Evolutionary conservation across 2,797 vertebrate genomes (phyloP).

Genomic region (Dromococcyx pavoninus): DNA sequence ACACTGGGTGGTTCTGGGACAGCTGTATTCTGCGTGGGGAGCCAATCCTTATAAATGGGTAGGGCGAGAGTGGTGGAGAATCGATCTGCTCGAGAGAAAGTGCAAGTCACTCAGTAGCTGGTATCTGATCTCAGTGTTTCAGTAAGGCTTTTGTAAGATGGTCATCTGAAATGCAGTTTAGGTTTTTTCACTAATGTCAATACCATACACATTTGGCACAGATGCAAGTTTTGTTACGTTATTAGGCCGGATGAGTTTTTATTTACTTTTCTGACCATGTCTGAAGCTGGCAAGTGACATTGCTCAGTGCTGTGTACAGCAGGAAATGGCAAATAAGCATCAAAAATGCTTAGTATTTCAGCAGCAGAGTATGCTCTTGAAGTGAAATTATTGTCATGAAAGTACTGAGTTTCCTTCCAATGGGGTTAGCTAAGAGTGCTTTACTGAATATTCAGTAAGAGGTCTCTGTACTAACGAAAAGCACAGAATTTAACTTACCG

Average conservation of each 20-base stretch:
- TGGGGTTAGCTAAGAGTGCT: no score
- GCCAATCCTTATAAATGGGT: constrained; percentile 82
- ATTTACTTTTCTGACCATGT: not conserved
- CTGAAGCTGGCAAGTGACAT: not conserved
- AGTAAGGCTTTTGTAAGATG: not conserved
- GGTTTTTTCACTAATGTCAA: fast-evolving
- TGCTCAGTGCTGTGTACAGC: not conserved
- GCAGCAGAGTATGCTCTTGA: not conserved
- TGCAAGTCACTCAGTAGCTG: fast-evolving
- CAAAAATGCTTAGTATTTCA: not conserved
- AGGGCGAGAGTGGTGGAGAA: constrained; percentile 86
- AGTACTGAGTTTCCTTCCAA: not conserved
- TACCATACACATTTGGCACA: fast-evolving
- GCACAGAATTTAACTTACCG: constrained; percentile 54
- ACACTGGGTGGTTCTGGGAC: constrained; percentile 89
- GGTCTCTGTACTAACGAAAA: not conserved
- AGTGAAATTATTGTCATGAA: not conserved
- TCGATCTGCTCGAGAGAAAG: constrained; percentile 74
- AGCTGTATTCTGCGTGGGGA: constrained; percentile 90
- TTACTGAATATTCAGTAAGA: fast-evolving
- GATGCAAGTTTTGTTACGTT: fast-evolving
- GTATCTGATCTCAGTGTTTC: no score
- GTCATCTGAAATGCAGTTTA: not conserved
- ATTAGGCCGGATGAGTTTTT: fast-evolving
- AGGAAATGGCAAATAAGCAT: not conserved